These are phyloP conservation scores for Psammodynastes pulverulentus DNA, from an alignment of 2,113 vertebrate species.

Conservation along the genomic window DNA sequence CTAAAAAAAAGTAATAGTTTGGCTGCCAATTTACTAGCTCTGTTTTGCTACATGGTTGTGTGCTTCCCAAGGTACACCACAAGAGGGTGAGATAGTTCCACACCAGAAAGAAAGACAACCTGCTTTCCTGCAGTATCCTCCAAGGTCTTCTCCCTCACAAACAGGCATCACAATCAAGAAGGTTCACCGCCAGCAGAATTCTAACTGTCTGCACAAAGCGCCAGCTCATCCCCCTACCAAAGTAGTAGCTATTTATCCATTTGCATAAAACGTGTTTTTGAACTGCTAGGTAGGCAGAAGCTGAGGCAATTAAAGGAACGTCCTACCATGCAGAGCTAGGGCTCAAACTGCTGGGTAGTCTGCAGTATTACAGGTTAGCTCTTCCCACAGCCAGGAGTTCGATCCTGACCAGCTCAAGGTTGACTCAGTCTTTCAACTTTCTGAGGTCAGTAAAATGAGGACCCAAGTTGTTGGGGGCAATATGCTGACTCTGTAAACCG, in stretches of 20 bases:
- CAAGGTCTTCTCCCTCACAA: background rate
- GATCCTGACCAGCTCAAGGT: background rate
- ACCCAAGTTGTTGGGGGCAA: background rate
- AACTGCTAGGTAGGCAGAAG: too few species aligned
- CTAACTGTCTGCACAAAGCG: background rate
- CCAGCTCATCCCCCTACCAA: background rate
- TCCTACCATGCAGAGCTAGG: background rate
- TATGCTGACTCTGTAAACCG: background rate
- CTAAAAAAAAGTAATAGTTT: background rate
- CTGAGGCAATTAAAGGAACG: background rate
- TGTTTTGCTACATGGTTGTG: background rate
- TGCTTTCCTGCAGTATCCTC: too few species aligned
- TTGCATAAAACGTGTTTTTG: background rate
- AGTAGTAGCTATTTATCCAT: background rate
- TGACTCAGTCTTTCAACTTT: background rate
- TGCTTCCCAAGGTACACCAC: background rate
- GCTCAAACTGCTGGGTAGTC: background rate
- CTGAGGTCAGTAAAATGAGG: background rate
- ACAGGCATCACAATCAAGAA: background rate
- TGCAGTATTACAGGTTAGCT: background rate
- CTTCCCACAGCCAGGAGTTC: background rate
- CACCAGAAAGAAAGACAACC: background rate
- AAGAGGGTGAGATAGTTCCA: background rate
- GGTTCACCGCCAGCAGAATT: background rate
- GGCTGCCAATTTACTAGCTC: background rate